phyloP scores from a whole-genome alignment of 2,888 invertebrate species.

The Toxonevra muliebris region DNA sequence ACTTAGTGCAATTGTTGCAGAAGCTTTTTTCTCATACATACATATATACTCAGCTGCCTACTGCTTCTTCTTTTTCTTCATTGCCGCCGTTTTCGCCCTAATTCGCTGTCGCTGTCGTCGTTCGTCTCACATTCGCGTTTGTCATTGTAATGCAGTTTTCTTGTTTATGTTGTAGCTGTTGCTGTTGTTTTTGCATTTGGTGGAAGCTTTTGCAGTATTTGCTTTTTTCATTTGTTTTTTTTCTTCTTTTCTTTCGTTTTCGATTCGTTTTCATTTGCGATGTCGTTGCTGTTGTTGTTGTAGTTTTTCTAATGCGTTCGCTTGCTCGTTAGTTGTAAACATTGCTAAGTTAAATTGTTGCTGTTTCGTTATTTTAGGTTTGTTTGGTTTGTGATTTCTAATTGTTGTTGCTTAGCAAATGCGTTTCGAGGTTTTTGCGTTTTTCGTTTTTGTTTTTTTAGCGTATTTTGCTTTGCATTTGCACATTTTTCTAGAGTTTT shows the following conservation, averaged over 20 bases:
- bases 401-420: background rate
- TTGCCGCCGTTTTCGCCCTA: constrained; percentile 27
- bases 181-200: constrained; percentile 9
- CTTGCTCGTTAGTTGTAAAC: background rate
- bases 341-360: background rate
- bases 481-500: too few species aligned
- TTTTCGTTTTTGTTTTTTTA: too few species aligned
- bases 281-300: background rate
- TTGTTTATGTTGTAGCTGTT: constrained; percentile 11
- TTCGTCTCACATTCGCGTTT: constrained; percentile 35
- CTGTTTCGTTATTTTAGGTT: too few species aligned
- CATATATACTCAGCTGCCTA: constrained; percentile 3
- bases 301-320: background rate
- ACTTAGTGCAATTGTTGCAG: constrained; percentile 40
- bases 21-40: constrained; percentile 24
- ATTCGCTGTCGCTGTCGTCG: constrained; percentile 25
- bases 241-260: too few species aligned
- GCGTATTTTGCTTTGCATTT: too few species aligned
- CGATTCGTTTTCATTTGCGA: too few species aligned
- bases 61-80: background rate
- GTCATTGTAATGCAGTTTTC: constrained; percentile 12
- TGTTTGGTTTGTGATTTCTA: background rate
- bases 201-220: background rate
- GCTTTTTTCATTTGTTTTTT: background rate
- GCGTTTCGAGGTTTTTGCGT: too few species aligned